A percentile compares a stretch with the other conserved stretches of the same genome.
These are phyloP conservation scores for Oeneis ivallda DNA, from an alignment of 2,888 invertebrate species.

Conservation along the genomic window DNA sequence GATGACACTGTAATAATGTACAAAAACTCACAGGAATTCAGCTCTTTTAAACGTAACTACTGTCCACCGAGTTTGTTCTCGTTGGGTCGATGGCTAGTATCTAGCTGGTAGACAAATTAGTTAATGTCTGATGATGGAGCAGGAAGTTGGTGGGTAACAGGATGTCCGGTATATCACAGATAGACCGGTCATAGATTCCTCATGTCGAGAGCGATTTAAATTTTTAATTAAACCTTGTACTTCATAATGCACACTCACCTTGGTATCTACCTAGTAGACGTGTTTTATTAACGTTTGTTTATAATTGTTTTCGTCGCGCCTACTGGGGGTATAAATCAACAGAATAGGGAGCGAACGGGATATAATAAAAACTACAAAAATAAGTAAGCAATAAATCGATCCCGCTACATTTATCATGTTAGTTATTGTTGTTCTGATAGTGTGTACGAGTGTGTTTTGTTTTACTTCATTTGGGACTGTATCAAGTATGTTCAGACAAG, in stretches of 20 bases:
- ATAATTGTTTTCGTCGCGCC: conserved; percentile 46
- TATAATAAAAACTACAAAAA: conserved; percentile 64
- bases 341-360: conserved; percentile 48
- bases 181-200: too few species aligned
- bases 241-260: conserved; percentile 3
- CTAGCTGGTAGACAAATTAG: too few species aligned
- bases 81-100: too few species aligned
- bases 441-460: conserved; percentile 30
- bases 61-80: too few species aligned
- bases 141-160: too few species aligned
- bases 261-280: conserved; percentile 19
- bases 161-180: too few species aligned
- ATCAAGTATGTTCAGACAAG: neutral
- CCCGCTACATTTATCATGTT: conserved; percentile 62
- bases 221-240: too few species aligned
- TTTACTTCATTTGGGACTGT: conserved; percentile 25
- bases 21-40: too few species aligned
- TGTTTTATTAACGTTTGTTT: conserved; percentile 37
- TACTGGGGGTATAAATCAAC: conserved; percentile 50
- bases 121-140: too few species aligned
- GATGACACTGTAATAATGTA: too few species aligned
- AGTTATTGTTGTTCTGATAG: conserved; percentile 55
- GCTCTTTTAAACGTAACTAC: too few species aligned
- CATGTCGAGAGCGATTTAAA: too few species aligned
- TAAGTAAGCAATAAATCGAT: conserved; percentile 58